These are phyloP conservation scores for Rhagoletis zephyria DNA, from an alignment of 1,140 invertebrate species.

Conservation along the genomic window DNA sequence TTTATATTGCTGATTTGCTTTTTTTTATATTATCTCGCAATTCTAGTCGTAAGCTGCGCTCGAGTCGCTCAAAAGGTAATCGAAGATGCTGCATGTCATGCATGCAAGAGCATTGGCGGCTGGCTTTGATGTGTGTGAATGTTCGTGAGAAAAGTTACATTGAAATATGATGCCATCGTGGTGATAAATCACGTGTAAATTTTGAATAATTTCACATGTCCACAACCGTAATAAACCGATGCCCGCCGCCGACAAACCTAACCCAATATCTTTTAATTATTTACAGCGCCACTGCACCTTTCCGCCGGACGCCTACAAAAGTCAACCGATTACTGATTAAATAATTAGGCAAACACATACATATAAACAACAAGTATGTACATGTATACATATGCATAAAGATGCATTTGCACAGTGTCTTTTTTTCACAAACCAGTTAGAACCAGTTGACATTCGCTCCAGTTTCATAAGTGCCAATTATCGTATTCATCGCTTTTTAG, in stretches of 20 bases:
- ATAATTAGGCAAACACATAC: background rate
- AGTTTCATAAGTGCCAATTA: constrained; percentile 19
- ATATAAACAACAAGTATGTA: background rate
- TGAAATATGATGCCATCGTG: background rate
- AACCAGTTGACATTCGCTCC: constrained; percentile 15
- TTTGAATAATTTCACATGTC: background rate
- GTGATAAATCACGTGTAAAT: constrained; percentile 9
- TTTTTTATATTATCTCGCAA: background rate
- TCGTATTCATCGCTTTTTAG: background rate
- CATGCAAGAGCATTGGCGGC: background rate
- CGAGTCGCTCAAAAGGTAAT: background rate
- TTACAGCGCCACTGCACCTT: no score
- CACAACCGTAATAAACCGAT: background rate
- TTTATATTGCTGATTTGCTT: background rate
- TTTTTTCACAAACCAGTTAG: background rate
- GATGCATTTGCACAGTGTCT: no score
- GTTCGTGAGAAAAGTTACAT: background rate
- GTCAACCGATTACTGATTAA: background rate
- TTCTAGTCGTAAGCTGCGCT: background rate
- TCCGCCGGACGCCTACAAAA: background rate
- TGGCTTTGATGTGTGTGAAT: background rate
- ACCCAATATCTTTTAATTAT: background rate
- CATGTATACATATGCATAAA: background rate
- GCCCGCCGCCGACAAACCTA: background rate
- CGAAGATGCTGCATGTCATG: background rate